Base-by-base conservation (phyloP, 2,797 vertebrate species). In the Phoxinus dragarum region DNA sequence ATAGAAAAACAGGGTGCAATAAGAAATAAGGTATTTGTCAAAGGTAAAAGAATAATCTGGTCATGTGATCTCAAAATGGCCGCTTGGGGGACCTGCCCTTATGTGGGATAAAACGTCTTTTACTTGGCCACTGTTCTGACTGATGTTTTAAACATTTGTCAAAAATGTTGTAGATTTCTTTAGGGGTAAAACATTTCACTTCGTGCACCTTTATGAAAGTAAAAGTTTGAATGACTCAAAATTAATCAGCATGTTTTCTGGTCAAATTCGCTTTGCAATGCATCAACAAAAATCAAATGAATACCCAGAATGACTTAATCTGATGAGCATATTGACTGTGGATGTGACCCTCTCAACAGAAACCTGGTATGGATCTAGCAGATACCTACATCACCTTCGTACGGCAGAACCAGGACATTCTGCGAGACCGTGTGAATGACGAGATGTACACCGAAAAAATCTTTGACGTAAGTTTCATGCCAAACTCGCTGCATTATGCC, bases 361-460 rank as follows among this genome's bases (percentile, higher is more conserved):
- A 98, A 92, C 98, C 98, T 38, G 97, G 98, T 64, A 96, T 97
- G 97, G 98, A 99, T 90, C 93, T 98, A 81, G 98, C 97, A 81
- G 98, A 99, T 90, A 97, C 97, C 71, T 99, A 98, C 90, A 97
- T 98, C 91, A 96, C 96, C 89, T 99, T 98, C 89, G 96, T 99
- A 49, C 96, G 97, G 34, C 97, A 98, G 93, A 99, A 99, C 93
- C 98, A 99, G 93, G 98, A 99, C 91, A 96, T 99, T 88, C 96
- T 99, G 85, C 94, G 97, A 86, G 97, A 97, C 88, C 96, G 97
- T 16, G 92, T 99, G 92, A 97, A 96, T 44, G 97, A 99, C 59
- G 97, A 99, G 93, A 94, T 98, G 93, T 97, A 97, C 90, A 95
- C 96, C 80, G 96, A 99, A 93, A 97, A 96, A 90, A 83, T 99